Percentiles rank a stretch among this genome's conserved stretches.
These are phyloP conservation scores for Tachypleus tridentatus DNA, from an alignment of 1,140 invertebrate species.

Conservation along the genomic window DNA sequence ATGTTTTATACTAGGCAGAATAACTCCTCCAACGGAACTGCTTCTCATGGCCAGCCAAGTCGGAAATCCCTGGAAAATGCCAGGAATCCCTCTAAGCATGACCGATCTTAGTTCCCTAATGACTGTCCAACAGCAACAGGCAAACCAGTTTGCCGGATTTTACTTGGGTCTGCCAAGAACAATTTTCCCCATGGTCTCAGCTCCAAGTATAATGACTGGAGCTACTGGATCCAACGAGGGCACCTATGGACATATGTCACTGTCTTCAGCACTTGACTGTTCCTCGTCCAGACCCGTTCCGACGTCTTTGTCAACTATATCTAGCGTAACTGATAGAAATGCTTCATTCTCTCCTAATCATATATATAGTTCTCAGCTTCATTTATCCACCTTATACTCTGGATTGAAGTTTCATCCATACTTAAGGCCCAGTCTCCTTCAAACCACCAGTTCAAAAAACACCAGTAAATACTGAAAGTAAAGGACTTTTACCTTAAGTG, in stretches of 20 bases:
- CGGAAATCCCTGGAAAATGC: conserved; percentile 20
- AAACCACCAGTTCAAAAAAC: conserved; percentile 3
- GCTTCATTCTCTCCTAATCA: too few species aligned
- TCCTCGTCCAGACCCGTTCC: conserved; percentile 1
- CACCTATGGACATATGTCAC: neutral
- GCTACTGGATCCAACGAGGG: neutral
- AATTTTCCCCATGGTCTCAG: conserved; percentile 8
- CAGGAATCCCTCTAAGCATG: conserved; percentile 7
- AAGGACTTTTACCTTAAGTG: too few species aligned
- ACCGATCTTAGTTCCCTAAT: conserved; percentile 12
- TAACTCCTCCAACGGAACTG: conserved; percentile 17
- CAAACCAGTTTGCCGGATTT: conserved; percentile 10
- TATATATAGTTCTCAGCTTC: conserved; percentile 11
- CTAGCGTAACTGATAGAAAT: conserved; percentile 1
- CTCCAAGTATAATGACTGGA: conserved; percentile 1
- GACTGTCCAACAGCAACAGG: conserved; percentile 11
- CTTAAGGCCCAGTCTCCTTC: conserved; percentile 14
- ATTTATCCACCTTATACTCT: conserved; percentile 12
- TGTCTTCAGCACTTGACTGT: neutral
- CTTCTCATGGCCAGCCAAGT: conserved; percentile 17
- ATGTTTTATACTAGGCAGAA: too few species aligned
- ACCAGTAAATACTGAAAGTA: too few species aligned
- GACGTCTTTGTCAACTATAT: neutral
- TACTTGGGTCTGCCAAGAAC: conserved; percentile 17
- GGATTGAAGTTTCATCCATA: conserved; percentile 17